These are phyloP conservation scores for Rhabdomys pumilio DNA, from an alignment of 2,797 vertebrate species.

Conservation along the genomic window DNA sequence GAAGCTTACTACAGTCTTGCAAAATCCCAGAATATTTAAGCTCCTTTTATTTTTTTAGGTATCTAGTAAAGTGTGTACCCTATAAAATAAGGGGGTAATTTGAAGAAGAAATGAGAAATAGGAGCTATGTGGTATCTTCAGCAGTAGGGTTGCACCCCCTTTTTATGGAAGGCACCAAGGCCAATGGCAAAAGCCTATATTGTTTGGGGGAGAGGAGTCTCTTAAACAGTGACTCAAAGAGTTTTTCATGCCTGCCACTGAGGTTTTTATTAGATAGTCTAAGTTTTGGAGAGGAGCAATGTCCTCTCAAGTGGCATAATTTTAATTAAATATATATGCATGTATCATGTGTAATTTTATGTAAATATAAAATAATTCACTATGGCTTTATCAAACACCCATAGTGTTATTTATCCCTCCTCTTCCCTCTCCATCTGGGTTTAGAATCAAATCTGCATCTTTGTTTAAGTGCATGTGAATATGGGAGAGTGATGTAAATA, in stretches of 20 bases:
- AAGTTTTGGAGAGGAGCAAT: neutral
- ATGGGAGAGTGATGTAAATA: neutral
- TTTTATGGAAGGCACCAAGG: neutral
- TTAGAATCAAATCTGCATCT: neutral
- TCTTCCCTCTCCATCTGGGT: neutral
- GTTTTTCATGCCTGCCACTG: no score
- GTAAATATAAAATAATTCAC: neutral
- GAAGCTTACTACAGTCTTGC: neutral
- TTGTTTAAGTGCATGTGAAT: neutral
- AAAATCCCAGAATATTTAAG: constrained; percentile 57
- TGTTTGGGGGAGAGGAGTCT: neutral
- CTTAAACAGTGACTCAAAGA: neutral
- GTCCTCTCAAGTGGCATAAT: neutral
- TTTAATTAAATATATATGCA: neutral
- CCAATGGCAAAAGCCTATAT: no score
- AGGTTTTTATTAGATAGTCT: neutral
- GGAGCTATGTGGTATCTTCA: neutral
- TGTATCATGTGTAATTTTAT: neutral
- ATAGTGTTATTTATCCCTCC: neutral
- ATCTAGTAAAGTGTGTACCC: neutral
- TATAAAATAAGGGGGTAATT: neutral
- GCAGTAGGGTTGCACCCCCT: neutral
- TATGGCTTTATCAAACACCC: neutral
- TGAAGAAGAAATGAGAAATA: neutral
- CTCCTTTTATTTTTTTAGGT: neutral